These are phyloP conservation scores for Aptenodytes patagonicus DNA, from an alignment of 2,113 vertebrate genomes.

Conservation along the genomic window DNA sequence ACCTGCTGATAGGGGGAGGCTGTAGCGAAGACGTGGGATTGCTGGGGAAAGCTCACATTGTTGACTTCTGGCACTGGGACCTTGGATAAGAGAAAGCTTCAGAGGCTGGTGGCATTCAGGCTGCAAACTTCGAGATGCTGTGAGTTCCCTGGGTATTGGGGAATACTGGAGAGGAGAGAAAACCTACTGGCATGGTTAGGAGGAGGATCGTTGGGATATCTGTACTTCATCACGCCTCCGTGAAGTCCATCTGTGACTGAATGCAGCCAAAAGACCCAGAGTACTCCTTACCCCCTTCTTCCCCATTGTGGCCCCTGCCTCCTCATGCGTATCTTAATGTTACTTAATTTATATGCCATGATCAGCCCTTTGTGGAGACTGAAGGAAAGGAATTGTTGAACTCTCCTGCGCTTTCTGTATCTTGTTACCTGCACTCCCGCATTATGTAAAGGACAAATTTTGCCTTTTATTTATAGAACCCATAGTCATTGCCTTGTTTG, in stretches of 20 bases:
- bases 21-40: neutral
- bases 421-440: neutral
- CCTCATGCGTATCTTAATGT: neutral
- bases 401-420: neutral
- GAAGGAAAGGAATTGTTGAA: neutral
- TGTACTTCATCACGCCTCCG: neutral
- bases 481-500: neutral
- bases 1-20: neutral
- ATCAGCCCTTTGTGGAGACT: neutral
- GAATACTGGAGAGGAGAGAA: neutral
- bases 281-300: neutral
- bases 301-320: neutral
- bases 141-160: neutral
- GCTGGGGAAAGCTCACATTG: neutral
- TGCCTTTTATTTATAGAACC: neutral
- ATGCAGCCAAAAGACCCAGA: neutral
- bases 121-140: neutral
- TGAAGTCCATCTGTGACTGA: neutral
- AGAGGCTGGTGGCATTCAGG: neutral
- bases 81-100: neutral
- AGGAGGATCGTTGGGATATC: neutral
- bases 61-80: neutral
- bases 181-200: neutral
- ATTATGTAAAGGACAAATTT: neutral
- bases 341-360: neutral